phyloP scores from a whole-genome alignment of 2,888 invertebrate species.

The Cephus pulcher region DNA sequence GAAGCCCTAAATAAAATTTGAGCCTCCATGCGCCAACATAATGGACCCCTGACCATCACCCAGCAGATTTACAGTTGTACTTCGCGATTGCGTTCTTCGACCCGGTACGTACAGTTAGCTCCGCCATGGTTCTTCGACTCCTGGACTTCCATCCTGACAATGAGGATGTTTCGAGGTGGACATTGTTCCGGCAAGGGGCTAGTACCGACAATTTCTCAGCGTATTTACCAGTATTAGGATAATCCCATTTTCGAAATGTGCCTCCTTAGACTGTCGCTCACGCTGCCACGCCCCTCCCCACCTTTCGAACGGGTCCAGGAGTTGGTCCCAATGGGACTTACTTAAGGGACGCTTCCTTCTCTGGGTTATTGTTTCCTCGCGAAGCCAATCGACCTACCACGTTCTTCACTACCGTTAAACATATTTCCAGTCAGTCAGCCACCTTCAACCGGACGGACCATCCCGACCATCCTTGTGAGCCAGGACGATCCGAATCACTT shows the following conservation, averaged over 20 bases:
- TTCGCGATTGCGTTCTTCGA: slow-evolving; percentile 10
- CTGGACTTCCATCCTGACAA: neutral
- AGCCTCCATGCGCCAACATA: slow-evolving; percentile 11
- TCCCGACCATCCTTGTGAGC: neutral
- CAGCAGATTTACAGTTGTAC: slow-evolving; percentile 14
- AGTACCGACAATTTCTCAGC: slow-evolving; percentile 29
- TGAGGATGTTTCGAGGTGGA: slow-evolving; percentile 1
- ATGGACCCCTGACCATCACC: slow-evolving; percentile 11
- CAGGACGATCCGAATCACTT: neutral
- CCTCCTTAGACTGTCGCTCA: slow-evolving; percentile 18
- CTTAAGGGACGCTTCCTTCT: slow-evolving; percentile 28
- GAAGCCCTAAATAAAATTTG: slow-evolving; percentile 41
- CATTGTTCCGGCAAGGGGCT: neutral
- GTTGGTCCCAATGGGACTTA: slow-evolving; percentile 7
- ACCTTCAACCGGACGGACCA: neutral
- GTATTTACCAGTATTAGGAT: slow-evolving; percentile 48
- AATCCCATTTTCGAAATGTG: slow-evolving; percentile 47
- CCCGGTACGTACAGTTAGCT: slow-evolving; percentile 13
- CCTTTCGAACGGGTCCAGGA: slow-evolving; percentile 23
- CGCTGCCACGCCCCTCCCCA: slow-evolving; percentile 11
- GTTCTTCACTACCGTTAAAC: neutral
- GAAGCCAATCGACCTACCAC: neutral
- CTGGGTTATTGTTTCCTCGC: slow-evolving; percentile 14
- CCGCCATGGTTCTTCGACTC: neutral
- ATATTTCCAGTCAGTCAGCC: neutral